A percentile compares a stretch with the other conserved stretches of the same genome.
phyloP scores from a whole-genome alignment of 2,888 invertebrate species.

The Euproctis similis region DNA sequence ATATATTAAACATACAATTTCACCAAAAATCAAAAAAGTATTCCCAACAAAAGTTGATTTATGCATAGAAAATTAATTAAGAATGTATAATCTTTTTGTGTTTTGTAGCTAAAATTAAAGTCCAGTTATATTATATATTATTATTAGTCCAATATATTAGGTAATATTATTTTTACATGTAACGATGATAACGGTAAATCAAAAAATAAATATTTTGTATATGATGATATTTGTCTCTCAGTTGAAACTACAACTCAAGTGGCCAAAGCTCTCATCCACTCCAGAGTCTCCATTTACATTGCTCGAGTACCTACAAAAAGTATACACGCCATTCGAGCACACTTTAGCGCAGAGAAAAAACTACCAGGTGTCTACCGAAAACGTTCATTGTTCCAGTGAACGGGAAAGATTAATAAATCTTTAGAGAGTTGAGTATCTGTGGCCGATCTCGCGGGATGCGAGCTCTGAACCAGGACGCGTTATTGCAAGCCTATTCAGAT shows the following conservation, averaged over 20 bases:
- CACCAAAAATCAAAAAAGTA: too few species aligned
- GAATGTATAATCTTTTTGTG: too few species aligned
- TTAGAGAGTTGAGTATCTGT: conserved; percentile 67
- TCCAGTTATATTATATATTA: too few species aligned
- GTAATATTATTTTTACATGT: too few species aligned
- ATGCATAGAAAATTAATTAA: too few species aligned
- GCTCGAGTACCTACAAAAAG: conserved; percentile 52
- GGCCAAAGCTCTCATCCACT: conserved; percentile 43
- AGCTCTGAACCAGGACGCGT: conserved; percentile 65
- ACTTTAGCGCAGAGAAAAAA: conserved; percentile 63
- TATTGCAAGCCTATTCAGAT: conserved; percentile 74
- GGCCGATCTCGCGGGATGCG: conserved; percentile 71
- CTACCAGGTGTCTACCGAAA: conserved; percentile 70
- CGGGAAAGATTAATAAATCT: conserved; percentile 74
- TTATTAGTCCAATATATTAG: too few species aligned
- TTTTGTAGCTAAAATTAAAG: too few species aligned
- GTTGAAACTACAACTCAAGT: conserved; percentile 23
- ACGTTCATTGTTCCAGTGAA: conserved; percentile 68
- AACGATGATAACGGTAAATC: too few species aligned
- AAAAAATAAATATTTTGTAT: too few species aligned
- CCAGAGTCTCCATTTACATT: conserved; percentile 45
- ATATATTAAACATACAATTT: too few species aligned
- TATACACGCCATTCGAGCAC: conserved; percentile 50
- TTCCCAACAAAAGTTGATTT: too few species aligned
- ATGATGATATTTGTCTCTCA: too few species aligned